Percentiles rank a stretch among this genome's conserved stretches.
phyloP scores from a whole-genome alignment of 2,888 invertebrate genomes.

The Poecilobothrus nobilitatus region DNA sequence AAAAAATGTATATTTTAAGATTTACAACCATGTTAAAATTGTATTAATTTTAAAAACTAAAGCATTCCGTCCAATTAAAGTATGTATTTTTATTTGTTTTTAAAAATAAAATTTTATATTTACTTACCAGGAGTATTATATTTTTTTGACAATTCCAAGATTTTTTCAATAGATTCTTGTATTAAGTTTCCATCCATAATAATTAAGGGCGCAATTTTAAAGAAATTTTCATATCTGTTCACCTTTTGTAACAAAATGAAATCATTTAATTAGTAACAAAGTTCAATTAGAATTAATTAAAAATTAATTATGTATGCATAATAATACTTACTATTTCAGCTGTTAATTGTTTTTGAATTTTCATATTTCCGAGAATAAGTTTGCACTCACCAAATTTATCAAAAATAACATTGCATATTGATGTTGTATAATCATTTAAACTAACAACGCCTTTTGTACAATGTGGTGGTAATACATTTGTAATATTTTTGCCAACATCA shows the following conservation, averaged over 20 bases:
- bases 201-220: conserved; percentile 62
- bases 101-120: background rate
- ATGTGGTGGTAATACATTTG: conserved; percentile 36
- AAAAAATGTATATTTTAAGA: too few species aligned
- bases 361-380: conserved; percentile 78
- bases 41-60: background rate
- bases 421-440: conserved; percentile 46
- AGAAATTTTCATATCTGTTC: conserved; percentile 42
- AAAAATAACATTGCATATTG: conserved; percentile 68
- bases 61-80: conserved; percentile 1
- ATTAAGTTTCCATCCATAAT: conserved; percentile 80
- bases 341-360: conserved; percentile 61
- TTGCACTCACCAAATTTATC: conserved; percentile 68
- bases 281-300: too few species aligned
- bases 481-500: conserved; percentile 43
- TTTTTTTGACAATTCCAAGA: conserved; percentile 53
- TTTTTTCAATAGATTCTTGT: conserved; percentile 54
- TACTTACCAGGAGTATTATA: conserved; percentile 49
- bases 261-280: too few species aligned
- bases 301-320: too few species aligned
- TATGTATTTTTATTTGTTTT: background rate
- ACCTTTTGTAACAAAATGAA: too few species aligned
- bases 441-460: conserved; percentile 35
- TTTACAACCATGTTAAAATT: background rate
- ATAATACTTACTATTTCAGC: conserved; percentile 49